phyloP scores from a whole-genome alignment of 1,140 invertebrate species.

The Drosophila pachea region DNA sequence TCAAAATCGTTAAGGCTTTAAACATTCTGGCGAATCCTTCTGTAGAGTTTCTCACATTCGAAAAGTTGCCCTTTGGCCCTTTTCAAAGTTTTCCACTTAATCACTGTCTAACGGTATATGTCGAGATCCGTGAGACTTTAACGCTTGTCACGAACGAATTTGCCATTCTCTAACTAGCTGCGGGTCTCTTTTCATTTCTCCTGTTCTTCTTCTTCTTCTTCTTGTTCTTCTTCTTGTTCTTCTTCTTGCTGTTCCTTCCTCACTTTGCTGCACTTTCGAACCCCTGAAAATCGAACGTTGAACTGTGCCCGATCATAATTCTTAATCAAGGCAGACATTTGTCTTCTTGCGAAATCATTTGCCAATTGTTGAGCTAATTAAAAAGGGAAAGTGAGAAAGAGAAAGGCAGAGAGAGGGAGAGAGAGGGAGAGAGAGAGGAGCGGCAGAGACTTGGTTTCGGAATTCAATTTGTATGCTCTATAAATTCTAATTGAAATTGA shows the following conservation, averaged over 20 bases:
- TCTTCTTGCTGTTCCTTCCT: neutral
- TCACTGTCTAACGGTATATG: conserved; percentile 14
- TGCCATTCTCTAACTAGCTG: conserved; percentile 13
- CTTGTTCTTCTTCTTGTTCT: neutral
- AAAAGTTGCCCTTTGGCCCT: no score
- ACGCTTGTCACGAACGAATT: conserved; percentile 8
- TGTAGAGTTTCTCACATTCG: no score
- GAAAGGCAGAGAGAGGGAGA: conserved; percentile 16
- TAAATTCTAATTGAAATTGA: conserved; percentile 75
- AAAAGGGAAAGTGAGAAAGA: neutral
- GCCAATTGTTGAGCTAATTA: conserved; percentile 73
- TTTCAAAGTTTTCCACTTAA: conserved; percentile 44
- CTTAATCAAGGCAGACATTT: conserved; percentile 46
- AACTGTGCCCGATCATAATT: conserved; percentile 46
- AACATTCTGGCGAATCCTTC: no score
- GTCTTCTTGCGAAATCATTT: conserved; percentile 57
- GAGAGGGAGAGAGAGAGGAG: conserved; percentile 22
- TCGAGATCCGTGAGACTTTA: conserved; percentile 24
- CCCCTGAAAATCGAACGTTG: conserved; percentile 8
- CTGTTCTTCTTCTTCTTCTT: neutral
- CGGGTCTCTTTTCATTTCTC: neutral
- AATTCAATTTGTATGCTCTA: conserved; percentile 44
- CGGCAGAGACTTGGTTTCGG: neutral
- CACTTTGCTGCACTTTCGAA: conserved; percentile 6
- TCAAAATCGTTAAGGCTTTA: no score